These are phyloP conservation scores for Lasioglossum marginatum DNA, from an alignment of 2,888 invertebrate species.

Conservation along the genomic window DNA sequence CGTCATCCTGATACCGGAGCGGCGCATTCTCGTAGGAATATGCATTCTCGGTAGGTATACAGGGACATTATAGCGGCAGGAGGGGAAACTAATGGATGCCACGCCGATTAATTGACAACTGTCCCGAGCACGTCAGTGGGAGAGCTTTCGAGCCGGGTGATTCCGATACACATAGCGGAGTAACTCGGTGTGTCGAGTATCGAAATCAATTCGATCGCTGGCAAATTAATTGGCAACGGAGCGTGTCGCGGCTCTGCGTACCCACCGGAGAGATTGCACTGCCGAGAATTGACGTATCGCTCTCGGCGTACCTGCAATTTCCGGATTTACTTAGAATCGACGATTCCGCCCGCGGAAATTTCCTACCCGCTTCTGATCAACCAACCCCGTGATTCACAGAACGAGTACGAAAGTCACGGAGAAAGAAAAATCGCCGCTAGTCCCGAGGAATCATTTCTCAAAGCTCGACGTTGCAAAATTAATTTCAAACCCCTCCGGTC, in stretches of 20 bases:
- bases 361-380: neutral
- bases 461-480: neutral
- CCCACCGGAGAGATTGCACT: constrained; percentile 44
- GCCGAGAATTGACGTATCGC: constrained; percentile 58
- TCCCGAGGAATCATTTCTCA: neutral
- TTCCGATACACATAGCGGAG: constrained; percentile 47
- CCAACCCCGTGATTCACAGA: neutral
- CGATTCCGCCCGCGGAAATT: constrained; percentile 19
- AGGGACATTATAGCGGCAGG: constrained; percentile 29
- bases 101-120: constrained; percentile 65
- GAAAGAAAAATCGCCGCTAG: neutral
- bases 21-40: constrained; percentile 46
- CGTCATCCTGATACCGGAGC: constrained; percentile 20
- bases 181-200: constrained; percentile 52
- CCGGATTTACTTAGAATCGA: constrained; percentile 46
- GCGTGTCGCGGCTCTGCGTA: constrained; percentile 51
- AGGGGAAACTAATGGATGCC: constrained; percentile 54
- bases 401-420: neutral
- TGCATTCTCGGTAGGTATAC: constrained; percentile 48
- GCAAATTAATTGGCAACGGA: constrained; percentile 65
- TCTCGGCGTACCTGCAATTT: constrained; percentile 50
- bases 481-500: neutral
- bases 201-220: constrained; percentile 62
- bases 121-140: constrained; percentile 53
- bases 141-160: constrained; percentile 45